Conservation (phyloP, 2,888 invertebrate genomes). For the Calephelis perditalis region DNA sequence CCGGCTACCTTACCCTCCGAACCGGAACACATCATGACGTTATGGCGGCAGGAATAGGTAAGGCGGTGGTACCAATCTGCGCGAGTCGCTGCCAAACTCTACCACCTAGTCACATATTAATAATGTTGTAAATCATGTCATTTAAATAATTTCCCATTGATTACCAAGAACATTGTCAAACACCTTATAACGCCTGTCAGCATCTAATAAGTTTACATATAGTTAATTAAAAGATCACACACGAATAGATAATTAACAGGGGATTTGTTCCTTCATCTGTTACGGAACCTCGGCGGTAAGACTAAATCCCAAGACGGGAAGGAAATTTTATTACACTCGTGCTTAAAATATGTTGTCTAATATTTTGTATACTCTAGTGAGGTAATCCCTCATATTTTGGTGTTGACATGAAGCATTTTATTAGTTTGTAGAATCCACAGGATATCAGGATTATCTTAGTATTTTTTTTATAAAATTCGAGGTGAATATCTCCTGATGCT, state of each 20-base stretch:
- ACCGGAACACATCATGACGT: too few relatives aligned
- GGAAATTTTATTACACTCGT: slow-evolving; percentile 41
- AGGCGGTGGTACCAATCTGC: too few relatives aligned
- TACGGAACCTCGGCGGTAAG: slow-evolving; percentile 40
- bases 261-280: slow-evolving; percentile 64
- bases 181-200: slow-evolving; percentile 34
- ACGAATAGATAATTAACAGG: slow-evolving; percentile 64
- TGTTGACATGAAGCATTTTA: slow-evolving; percentile 27
- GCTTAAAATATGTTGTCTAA: slow-evolving; percentile 29
- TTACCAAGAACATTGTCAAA: slow-evolving; percentile 10
- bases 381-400: slow-evolving; percentile 22
- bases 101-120: too few relatives aligned
- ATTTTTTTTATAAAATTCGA: too few relatives aligned
- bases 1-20: too few relatives aligned
- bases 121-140: too few relatives aligned
- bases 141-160: slow-evolving; percentile 5
- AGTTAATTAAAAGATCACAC: slow-evolving; percentile 74
- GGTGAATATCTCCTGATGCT: too few relatives aligned
- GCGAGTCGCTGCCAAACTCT: too few relatives aligned
- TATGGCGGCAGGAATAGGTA: too few relatives aligned
- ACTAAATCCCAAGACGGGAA: slow-evolving; percentile 34
- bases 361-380: slow-evolving; percentile 24
- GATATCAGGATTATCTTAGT: background rate
- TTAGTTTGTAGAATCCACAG: slow-evolving; percentile 7
- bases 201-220: slow-evolving; percentile 58